Evolutionary conservation across 2,797 vertebrate genomes (phyloP).

Genomic region (Threskiornis aethiopicus): DNA sequence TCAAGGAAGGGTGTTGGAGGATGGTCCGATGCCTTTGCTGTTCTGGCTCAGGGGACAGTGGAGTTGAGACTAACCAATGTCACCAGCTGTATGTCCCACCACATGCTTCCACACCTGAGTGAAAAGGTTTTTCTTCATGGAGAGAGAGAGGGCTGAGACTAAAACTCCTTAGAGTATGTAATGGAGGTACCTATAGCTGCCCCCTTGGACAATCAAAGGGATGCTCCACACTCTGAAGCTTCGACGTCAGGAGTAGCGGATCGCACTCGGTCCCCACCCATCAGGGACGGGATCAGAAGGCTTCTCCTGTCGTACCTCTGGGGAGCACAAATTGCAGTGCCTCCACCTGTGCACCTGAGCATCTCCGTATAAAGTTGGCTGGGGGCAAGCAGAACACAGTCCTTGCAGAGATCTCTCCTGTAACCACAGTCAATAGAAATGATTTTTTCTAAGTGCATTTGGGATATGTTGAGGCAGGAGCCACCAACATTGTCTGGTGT

Average conservation of each 20-base stretch:
- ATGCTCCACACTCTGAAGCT: background rate
- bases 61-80: background rate
- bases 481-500: background rate
- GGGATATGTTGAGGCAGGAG: background rate
- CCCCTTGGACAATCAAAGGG: background rate
- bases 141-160: background rate
- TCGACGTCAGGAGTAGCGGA: background rate
- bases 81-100: background rate
- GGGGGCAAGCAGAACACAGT: background rate
- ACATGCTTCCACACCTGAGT: background rate
- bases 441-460: background rate
- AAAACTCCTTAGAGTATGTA: background rate
- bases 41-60: background rate
- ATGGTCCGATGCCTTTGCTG: background rate
- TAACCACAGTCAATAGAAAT: background rate
- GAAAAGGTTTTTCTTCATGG: background rate
- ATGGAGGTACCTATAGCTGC: background rate
- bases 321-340: background rate
- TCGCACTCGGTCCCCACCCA: fast-evolving
- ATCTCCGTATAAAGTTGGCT: background rate
- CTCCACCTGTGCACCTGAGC: background rate
- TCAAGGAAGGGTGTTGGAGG: background rate
- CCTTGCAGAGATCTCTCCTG: background rate
- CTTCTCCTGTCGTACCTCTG: background rate
- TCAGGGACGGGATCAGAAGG: background rate